phyloP scores from a whole-genome alignment of 2,888 invertebrate species.

The Cordilura impudica region DNA sequence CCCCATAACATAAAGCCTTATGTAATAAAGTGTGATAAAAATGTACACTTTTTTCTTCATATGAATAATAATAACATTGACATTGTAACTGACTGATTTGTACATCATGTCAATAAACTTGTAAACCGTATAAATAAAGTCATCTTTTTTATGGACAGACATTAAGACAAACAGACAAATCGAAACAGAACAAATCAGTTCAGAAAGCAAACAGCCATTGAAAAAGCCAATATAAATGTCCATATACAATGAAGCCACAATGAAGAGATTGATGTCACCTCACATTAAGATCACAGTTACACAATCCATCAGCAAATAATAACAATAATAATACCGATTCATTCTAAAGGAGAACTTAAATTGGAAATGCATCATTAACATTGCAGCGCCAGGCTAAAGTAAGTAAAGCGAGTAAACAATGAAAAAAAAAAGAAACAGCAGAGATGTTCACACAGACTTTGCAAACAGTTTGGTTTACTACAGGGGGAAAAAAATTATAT shows the following conservation, averaged over 20 bases:
- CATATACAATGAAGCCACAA: constrained; percentile 36
- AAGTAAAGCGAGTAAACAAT: constrained; percentile 34
- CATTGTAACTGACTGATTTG: constrained; percentile 14
- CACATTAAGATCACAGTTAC: constrained; percentile 69
- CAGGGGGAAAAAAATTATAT: too few relatives aligned
- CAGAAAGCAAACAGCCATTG: constrained; percentile 5
- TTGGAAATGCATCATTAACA: constrained; percentile 60
- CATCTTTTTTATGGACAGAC: constrained; percentile 34
- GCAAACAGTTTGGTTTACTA: too few relatives aligned
- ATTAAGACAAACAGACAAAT: constrained; percentile 11
- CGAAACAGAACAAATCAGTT: background rate
- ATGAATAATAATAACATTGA: constrained; percentile 8
- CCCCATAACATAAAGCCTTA: background rate
- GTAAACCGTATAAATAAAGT: constrained; percentile 54
- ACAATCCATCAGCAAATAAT: constrained; percentile 38
- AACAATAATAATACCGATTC: constrained; percentile 15
- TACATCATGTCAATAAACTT: constrained; percentile 58
- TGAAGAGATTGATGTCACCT: constrained; percentile 73
- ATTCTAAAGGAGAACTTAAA: constrained; percentile 29
- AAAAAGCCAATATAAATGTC: constrained; percentile 21
- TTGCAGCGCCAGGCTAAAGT: constrained; percentile 60
- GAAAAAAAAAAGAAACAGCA: background rate
- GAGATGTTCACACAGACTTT: too few relatives aligned
- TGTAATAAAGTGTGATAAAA: constrained; percentile 32
- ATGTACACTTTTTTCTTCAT: background rate